A percentile compares a stretch with the other conserved stretches of the same genome.
Conservation (phyloP, 2,797 vertebrate genomes). For the Gymnoscopelus braueri region DNA sequence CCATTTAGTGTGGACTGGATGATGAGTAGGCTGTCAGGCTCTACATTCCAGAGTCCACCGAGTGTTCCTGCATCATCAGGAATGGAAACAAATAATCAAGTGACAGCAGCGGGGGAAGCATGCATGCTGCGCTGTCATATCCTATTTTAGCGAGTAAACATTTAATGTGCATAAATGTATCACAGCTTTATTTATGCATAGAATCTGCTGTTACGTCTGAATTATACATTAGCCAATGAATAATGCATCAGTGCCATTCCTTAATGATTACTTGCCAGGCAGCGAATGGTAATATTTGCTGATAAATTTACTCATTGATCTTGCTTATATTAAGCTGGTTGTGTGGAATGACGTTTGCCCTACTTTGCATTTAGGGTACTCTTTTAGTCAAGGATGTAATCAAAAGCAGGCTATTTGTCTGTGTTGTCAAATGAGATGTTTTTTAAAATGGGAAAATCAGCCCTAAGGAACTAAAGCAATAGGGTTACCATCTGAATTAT, state of each 20-base stretch:
- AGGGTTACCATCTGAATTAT: conserved; percentile 28
- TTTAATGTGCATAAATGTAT: conserved; percentile 84
- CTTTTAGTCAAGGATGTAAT: conserved; percentile 43
- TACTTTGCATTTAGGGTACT: conserved; percentile 44
- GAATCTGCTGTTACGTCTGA: conserved; percentile 86
- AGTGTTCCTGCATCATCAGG: conserved; percentile 30
- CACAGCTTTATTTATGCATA: conserved; percentile 86
- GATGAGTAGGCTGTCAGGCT: conserved; percentile 42
- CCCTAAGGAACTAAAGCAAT: conserved; percentile 33
- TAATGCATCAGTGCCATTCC: conserved; percentile 82
- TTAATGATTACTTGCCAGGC: conserved; percentile 84
- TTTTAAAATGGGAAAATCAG: conserved; percentile 47
- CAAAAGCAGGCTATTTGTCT: conserved; percentile 56
- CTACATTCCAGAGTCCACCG: conserved; percentile 30
- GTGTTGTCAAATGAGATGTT: conserved; percentile 28
- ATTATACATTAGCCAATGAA: conserved; percentile 85
- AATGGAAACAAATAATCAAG: conserved; percentile 51
- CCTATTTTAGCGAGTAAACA: conserved; percentile 82
- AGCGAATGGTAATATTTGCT: conserved; percentile 81
- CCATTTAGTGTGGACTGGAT: conserved; percentile 31
- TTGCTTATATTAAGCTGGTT: conserved; percentile 74
- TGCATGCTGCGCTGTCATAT: conserved; percentile 65
- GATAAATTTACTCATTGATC: conserved; percentile 84
- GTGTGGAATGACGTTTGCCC: conserved; percentile 53
- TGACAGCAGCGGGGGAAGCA: conserved; percentile 49